Conservation (phyloP, 1,140 invertebrate species). For the Microvelia longipes region DNA sequence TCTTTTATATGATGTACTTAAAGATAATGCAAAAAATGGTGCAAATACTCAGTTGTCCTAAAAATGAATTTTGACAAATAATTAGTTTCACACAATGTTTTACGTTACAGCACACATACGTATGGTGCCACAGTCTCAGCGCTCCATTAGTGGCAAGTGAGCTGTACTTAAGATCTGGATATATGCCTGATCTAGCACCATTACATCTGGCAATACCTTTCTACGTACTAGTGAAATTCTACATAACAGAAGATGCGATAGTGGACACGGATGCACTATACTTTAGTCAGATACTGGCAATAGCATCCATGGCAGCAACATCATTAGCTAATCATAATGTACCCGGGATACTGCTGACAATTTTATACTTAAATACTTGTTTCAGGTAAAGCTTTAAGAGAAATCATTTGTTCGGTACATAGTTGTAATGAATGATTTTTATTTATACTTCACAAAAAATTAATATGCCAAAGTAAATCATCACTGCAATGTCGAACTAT, state of each 20-base stretch:
- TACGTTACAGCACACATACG: background rate
- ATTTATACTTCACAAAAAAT: too few relatives aligned
- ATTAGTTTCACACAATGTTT: too few relatives aligned
- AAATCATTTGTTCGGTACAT: too few relatives aligned
- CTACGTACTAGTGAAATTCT: background rate
- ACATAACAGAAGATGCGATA: background rate
- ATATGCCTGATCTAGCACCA: background rate
- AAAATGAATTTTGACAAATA: too few relatives aligned
- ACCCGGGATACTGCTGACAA: background rate
- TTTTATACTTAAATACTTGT: background rate
- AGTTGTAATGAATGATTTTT: too few relatives aligned
- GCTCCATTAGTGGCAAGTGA: background rate
- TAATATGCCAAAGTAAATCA: too few relatives aligned
- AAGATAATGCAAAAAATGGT: too few relatives aligned
- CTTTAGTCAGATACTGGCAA: background rate
- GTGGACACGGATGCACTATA: background rate
- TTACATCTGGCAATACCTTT: background rate
- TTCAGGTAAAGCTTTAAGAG: too few relatives aligned
- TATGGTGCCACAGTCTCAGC: background rate
- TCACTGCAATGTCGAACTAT: too few relatives aligned
- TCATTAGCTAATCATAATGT: background rate
- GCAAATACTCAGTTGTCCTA: too few relatives aligned
- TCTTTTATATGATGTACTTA: too few relatives aligned
- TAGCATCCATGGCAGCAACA: background rate
- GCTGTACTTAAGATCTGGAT: background rate